Conservation (phyloP, 2,888 invertebrate genomes). For the Aplocera efformata region DNA sequence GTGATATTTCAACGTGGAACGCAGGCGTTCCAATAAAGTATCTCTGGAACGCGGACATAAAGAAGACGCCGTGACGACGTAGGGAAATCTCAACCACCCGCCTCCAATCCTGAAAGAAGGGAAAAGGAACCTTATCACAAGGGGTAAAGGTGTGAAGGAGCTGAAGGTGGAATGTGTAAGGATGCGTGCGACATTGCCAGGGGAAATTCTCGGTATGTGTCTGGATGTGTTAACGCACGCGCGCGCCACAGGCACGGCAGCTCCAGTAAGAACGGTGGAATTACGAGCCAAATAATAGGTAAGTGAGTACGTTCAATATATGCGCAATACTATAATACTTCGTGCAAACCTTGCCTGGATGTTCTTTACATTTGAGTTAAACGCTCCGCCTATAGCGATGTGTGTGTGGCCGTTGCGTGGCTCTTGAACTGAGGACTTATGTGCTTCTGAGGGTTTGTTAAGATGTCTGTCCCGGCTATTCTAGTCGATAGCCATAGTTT, state of each 20-base stretch:
- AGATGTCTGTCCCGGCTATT: too few species aligned
- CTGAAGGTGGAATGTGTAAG: slow-evolving; percentile 5
- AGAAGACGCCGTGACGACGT: slow-evolving; percentile 34
- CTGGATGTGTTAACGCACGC: slow-evolving; percentile 43
- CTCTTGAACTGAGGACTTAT: too few species aligned
- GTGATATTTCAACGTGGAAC: slow-evolving; percentile 32
- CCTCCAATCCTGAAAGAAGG: neutral
- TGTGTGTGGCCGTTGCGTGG: too few species aligned
- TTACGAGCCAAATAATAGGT: too few species aligned
- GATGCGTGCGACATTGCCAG: slow-evolving; percentile 37
- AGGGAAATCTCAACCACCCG: slow-evolving; percentile 32
- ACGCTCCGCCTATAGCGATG: too few species aligned
- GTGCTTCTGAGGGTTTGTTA: too few species aligned
- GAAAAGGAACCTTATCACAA: slow-evolving; percentile 1
- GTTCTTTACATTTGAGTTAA: too few species aligned
- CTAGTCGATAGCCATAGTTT: too few species aligned
- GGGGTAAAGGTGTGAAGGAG: neutral
- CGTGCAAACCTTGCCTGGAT: too few species aligned
- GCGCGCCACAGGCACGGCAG: slow-evolving; percentile 14
- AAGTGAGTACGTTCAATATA: too few species aligned
- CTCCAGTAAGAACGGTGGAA: too few species aligned
- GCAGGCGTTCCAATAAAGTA: slow-evolving; percentile 41
- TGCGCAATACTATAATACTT: too few species aligned
- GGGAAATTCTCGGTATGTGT: slow-evolving; percentile 37
- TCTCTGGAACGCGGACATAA: slow-evolving; percentile 37